Conservation (phyloP, 1,140 invertebrate genomes). For the Pachyrhynchus sulphureomaculatus region DNA sequence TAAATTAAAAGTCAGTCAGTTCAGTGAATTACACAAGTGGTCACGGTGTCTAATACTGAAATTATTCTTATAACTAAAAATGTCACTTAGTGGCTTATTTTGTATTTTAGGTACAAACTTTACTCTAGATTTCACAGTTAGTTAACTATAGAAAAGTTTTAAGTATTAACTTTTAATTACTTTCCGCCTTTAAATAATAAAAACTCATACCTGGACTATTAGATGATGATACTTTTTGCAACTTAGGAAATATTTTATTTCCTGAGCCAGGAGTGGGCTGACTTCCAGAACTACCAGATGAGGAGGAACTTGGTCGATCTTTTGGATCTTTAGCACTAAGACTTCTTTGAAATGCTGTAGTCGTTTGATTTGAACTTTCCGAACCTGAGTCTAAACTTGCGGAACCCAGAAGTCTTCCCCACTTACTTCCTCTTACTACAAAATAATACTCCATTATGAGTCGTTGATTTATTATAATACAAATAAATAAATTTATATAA, state of each 20-base stretch:
- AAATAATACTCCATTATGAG: slow-evolving; percentile 9
- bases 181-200: too few relatives aligned
- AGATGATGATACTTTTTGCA: slow-evolving; percentile 55
- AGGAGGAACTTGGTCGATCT: slow-evolving; percentile 53
- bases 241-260: slow-evolving; percentile 74
- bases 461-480: too few relatives aligned
- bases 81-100: too few relatives aligned
- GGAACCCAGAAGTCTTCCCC: slow-evolving; percentile 77
- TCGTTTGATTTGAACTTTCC: slow-evolving; percentile 51
- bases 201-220: slow-evolving; percentile 37
- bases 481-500: too few relatives aligned
- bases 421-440: slow-evolving; percentile 62
- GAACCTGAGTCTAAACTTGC: slow-evolving; percentile 68
- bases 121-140: too few relatives aligned
- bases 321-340: slow-evolving; percentile 68
- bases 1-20: too few relatives aligned
- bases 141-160: too few relatives aligned
- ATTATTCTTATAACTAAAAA: too few relatives aligned
- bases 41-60: too few relatives aligned
- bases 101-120: too few relatives aligned
- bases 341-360: slow-evolving; percentile 65
- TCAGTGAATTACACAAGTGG: too few relatives aligned
- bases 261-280: slow-evolving; percentile 55
- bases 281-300: slow-evolving; percentile 47
- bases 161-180: too few relatives aligned